phyloP scores from a whole-genome alignment of 37 sponge, comb jelly and placozoan species.

The Amphimedon queenslandica region DNA sequence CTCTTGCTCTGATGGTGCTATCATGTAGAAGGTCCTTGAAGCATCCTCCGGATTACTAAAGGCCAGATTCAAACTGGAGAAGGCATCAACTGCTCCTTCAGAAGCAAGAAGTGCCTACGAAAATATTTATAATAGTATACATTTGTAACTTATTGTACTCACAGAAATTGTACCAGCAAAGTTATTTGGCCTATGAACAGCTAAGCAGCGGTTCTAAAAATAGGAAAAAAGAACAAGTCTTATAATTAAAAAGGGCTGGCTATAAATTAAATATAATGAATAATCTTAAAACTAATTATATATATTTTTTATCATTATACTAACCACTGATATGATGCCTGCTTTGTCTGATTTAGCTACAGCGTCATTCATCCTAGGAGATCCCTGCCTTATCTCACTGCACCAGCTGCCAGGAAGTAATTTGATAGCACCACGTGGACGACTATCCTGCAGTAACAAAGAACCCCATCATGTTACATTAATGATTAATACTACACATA shows the following conservation, averaged over 20 bases:
- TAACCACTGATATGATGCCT: conserved; percentile 54
- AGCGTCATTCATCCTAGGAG: conserved; percentile 45
- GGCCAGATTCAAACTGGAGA: conserved; percentile 47
- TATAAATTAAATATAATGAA: background rate
- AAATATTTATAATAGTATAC: background rate
- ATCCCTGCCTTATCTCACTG: conserved; percentile 32
- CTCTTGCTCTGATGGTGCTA: conserved; percentile 55
- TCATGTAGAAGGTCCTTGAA: conserved; percentile 67
- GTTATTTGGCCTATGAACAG: conserved; percentile 61
- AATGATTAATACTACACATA: no score
- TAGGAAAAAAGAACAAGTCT: background rate
- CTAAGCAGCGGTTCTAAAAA: conserved; percentile 50
- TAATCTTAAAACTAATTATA: background rate
- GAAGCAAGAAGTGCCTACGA: conserved; percentile 31
- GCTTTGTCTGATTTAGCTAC: conserved; percentile 7
- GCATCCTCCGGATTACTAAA: conserved; percentile 34
- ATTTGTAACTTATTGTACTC: conserved; percentile 5
- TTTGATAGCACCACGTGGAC: conserved; percentile 42
- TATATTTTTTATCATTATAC: background rate
- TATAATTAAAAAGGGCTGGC: background rate
- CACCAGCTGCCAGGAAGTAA: conserved; percentile 51
- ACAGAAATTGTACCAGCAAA: conserved; percentile 53
- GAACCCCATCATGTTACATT: background rate
- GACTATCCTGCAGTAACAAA: conserved; percentile 44
- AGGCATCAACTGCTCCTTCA: conserved; percentile 57